These are phyloP conservation scores for Panthera tigris DNA, from an alignment of 2,113 vertebrate species.

Conservation along the genomic window DNA sequence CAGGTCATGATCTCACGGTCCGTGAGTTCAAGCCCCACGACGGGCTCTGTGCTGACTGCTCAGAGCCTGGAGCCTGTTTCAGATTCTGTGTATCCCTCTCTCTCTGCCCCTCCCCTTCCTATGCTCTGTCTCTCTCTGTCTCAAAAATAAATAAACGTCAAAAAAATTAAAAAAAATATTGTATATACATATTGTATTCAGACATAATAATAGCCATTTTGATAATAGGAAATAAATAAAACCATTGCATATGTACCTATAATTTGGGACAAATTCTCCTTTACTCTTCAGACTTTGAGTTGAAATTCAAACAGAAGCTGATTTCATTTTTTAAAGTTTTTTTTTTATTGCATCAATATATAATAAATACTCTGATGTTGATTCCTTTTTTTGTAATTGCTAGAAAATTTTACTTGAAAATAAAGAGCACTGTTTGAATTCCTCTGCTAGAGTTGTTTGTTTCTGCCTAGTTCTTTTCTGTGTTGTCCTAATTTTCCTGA, in stretches of 20 bases:
- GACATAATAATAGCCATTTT: not conserved
- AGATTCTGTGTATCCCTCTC: too few relatives aligned
- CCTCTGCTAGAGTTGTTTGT: not conserved
- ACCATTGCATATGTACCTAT: not conserved
- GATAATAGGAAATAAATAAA: not conserved
- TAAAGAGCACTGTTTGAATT: not conserved
- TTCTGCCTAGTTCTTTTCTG: not conserved
- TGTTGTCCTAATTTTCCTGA: not conserved
- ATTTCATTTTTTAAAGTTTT: not conserved
- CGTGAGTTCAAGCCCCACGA: too few relatives aligned
- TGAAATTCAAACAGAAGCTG: not conserved
- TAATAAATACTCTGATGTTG: not conserved
- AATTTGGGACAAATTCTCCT: not conserved
- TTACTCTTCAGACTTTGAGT: not conserved
- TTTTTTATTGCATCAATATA: not conserved
- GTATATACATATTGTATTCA: not conserved
- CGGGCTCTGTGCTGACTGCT: too few relatives aligned
- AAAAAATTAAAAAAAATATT: not conserved
- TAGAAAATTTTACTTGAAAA: not conserved
- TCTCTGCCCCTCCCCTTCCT: too few relatives aligned
- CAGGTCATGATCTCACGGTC: too few relatives aligned
- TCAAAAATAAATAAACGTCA: too few relatives aligned
- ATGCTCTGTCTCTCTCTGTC: too few relatives aligned
- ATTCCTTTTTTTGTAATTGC: not conserved
- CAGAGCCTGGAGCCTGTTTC: too few relatives aligned